Conservation (phyloP, 2,888 invertebrate genomes). For the Syrphus vitripennis region DNA sequence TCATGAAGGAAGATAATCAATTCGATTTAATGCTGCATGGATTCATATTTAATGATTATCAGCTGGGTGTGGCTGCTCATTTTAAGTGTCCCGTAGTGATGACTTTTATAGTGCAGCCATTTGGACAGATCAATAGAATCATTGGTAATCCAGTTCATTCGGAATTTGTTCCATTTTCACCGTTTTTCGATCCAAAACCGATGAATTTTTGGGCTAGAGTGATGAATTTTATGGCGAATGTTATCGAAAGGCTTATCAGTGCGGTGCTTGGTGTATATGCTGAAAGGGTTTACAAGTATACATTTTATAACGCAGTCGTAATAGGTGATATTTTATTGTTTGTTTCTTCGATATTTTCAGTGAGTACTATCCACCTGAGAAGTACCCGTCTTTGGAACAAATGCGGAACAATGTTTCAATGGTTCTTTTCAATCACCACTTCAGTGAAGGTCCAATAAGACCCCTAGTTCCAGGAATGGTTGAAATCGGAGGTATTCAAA, state of each 20-base stretch:
- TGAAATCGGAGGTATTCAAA: constrained; percentile 73
- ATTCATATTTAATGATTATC: constrained; percentile 72
- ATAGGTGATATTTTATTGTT: not conserved
- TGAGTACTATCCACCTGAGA: constrained; percentile 59
- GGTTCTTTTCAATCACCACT: constrained; percentile 72
- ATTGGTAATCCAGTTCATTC: constrained; percentile 72
- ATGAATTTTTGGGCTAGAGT: not conserved
- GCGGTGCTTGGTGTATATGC: not conserved
- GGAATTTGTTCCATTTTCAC: constrained; percentile 56
- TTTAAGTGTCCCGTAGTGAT: constrained; percentile 74
- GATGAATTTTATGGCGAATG: not conserved
- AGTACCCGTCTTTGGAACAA: constrained; percentile 67
- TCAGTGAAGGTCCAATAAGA: constrained; percentile 67
- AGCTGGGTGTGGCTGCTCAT: constrained; percentile 74
- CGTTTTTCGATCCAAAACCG: not conserved
- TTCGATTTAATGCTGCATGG: constrained; percentile 74
- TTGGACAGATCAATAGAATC: constrained; percentile 50
- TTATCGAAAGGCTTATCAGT: not conserved
- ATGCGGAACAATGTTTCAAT: constrained; percentile 71
- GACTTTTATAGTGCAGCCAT: constrained; percentile 67
- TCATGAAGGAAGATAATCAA: constrained; percentile 71
- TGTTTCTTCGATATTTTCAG: not conserved
- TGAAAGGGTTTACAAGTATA: not conserved
- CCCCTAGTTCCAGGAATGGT: constrained; percentile 72
- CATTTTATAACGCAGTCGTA: not conserved